A percentile compares a stretch with the other conserved stretches of the same genome.
Evolutionary conservation across 2,797 vertebrate species (phyloP).

Genomic region (Urophycis tenuis): DNA sequence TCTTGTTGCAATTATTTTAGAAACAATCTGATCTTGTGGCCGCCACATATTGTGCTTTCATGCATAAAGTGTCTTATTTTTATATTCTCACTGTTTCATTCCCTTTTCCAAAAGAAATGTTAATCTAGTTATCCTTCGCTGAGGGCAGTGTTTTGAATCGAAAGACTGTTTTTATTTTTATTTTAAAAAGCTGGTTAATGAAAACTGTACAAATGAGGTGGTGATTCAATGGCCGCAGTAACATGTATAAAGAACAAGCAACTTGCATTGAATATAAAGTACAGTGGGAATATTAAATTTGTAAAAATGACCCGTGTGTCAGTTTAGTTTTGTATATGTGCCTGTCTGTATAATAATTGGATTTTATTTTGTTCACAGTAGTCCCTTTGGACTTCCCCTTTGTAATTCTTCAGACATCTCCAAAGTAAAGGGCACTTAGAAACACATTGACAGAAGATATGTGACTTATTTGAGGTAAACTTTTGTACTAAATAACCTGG

Average conservation of each 20-base stretch:
- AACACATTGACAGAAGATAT: background rate
- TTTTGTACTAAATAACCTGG: too few relatives aligned
- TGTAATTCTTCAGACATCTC: background rate
- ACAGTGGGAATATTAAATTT: conserved; percentile 55
- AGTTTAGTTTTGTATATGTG: conserved; percentile 9
- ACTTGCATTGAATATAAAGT: conserved; percentile 55
- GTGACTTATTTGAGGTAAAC: background rate
- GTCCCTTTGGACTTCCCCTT: background rate
- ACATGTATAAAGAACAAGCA: conserved; percentile 45
- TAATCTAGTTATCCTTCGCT: conserved; percentile 4
- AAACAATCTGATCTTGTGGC: background rate
- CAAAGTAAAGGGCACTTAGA: background rate
- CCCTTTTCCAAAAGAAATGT: conserved; percentile 3
- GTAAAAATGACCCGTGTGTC: conserved; percentile 41
- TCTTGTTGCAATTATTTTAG: conserved; percentile 11
- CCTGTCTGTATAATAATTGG: background rate
- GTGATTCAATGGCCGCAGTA: conserved; percentile 42
- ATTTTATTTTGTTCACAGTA: background rate
- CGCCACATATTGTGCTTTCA: background rate
- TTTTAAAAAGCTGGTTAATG: conserved; percentile 10
- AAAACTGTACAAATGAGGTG: conserved; percentile 23
- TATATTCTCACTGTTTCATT: conserved; percentile 4
- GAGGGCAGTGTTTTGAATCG: background rate
- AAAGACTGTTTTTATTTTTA: conserved; percentile 6
- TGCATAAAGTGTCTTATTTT: conserved; percentile 6